Conservation (phyloP, 2,888 invertebrate species). For the Penaeus monodon region DNA sequence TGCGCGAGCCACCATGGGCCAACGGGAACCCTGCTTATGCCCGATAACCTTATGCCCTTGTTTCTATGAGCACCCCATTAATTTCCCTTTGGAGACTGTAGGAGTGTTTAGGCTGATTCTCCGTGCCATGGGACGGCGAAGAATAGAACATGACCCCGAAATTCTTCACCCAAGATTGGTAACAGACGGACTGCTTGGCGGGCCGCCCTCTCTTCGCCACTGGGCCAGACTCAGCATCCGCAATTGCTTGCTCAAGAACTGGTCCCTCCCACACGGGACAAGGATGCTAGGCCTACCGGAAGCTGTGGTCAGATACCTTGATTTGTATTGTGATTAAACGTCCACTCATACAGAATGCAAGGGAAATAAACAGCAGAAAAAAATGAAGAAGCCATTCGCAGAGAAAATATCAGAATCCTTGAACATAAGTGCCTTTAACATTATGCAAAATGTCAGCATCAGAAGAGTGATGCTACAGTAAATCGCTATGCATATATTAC, state of each 20-base stretch:
- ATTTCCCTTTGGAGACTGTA: slow-evolving; percentile 48
- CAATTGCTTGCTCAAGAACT: slow-evolving; percentile 20
- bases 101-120: slow-evolving; percentile 50
- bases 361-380: too few relatives aligned
- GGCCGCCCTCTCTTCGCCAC: slow-evolving; percentile 40
- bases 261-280: slow-evolving; percentile 54
- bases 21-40: slow-evolving; percentile 46
- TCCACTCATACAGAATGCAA: too few relatives aligned
- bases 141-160: slow-evolving; percentile 28
- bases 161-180: slow-evolving; percentile 47
- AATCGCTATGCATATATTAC: too few relatives aligned
- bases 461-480: too few relatives aligned
- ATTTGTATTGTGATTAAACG: background rate
- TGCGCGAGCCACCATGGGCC: slow-evolving; percentile 41
- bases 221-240: slow-evolving; percentile 49
- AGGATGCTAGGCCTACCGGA: slow-evolving; percentile 31
- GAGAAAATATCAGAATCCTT: too few relatives aligned
- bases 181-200: slow-evolving; percentile 42
- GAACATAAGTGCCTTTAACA: too few relatives aligned
- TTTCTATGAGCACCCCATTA: slow-evolving; percentile 30
- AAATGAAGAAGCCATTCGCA: too few relatives aligned
- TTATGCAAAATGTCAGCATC: too few relatives aligned
- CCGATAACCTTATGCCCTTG: slow-evolving; percentile 41
- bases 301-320: slow-evolving; percentile 28
- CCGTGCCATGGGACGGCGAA: slow-evolving; percentile 28